These are phyloP conservation scores for Rhyacophila evoluta DNA, from an alignment of 2,888 invertebrate genomes.

Conservation along the genomic window DNA sequence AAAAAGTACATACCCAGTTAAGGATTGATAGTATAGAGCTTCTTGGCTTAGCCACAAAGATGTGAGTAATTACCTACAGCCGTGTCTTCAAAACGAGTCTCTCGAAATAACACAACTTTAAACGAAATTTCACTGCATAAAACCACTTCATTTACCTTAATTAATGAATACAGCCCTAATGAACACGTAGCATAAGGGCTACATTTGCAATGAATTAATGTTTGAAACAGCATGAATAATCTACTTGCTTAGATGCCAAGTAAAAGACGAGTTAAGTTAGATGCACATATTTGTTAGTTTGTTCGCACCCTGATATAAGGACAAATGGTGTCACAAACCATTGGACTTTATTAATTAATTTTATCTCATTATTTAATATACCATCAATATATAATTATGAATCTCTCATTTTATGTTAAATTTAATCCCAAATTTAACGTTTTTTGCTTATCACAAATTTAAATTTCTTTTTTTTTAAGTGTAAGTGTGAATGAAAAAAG, in stretches of 20 bases:
- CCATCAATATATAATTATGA: too few species aligned
- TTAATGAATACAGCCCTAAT: background rate
- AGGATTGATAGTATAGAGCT: background rate
- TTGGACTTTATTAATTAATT: background rate
- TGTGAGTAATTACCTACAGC: background rate
- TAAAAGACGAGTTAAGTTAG: background rate
- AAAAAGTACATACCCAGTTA: too few species aligned
- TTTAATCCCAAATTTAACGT: too few species aligned
- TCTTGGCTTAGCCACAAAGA: background rate
- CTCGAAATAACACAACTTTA: background rate
- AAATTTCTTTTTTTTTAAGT: too few species aligned
- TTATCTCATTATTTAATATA: too few species aligned
- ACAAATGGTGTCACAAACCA: background rate
- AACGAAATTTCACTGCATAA: background rate
- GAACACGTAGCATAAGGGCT: background rate
- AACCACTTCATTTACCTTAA: conserved; percentile 5
- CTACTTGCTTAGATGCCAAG: background rate
- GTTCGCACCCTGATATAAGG: background rate
- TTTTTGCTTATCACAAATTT: too few species aligned
- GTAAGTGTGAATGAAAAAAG: too few species aligned
- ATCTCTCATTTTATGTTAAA: too few species aligned
- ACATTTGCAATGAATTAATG: background rate
- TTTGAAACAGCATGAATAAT: background rate
- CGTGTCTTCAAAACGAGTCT: background rate
- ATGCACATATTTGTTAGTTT: background rate